These are phyloP conservation scores for Chrysomela aeneicollis DNA, from an alignment of 2,888 invertebrate species.

Conservation along the genomic window DNA sequence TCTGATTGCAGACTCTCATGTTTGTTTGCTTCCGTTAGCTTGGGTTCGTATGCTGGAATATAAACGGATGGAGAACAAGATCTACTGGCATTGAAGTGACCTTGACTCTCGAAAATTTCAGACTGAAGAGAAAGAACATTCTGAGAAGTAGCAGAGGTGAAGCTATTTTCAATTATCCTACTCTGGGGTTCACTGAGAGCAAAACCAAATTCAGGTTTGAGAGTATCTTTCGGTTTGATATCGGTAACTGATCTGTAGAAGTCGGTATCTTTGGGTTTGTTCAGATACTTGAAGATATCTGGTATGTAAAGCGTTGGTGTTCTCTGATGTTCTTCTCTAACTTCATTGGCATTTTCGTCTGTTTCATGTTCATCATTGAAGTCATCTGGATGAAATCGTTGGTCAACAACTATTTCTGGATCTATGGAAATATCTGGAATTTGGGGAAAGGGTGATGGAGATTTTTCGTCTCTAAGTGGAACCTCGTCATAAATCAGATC, in stretches of 20 bases:
- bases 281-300: conserved; percentile 48
- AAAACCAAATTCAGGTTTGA: conserved; percentile 54
- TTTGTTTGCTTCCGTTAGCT: conserved; percentile 3
- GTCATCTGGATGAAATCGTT: neutral
- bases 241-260: conserved; percentile 47
- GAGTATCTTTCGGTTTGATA: conserved; percentile 33
- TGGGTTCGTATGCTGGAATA: conserved; percentile 48
- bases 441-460: conserved; percentile 49
- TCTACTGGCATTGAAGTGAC: conserved; percentile 57
- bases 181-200: conserved; percentile 48
- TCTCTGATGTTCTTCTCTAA: neutral
- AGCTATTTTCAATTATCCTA: conserved; percentile 50
- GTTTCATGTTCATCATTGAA: neutral
- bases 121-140: conserved; percentile 53
- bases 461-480: conserved; percentile 5
- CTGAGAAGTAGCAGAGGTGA: conserved; percentile 40
- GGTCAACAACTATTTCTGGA: neutral
- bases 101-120: conserved; percentile 58
- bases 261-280: conserved; percentile 40
- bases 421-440: conserved; percentile 47
- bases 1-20: conserved; percentile 10
- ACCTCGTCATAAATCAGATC: conserved; percentile 3
- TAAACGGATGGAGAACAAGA: conserved; percentile 55
- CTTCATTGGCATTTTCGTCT: neutral
- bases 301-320: conserved; percentile 24